Base-by-base conservation (phyloP, 2,888 invertebrate species). In the Andrena dorsata region DNA sequence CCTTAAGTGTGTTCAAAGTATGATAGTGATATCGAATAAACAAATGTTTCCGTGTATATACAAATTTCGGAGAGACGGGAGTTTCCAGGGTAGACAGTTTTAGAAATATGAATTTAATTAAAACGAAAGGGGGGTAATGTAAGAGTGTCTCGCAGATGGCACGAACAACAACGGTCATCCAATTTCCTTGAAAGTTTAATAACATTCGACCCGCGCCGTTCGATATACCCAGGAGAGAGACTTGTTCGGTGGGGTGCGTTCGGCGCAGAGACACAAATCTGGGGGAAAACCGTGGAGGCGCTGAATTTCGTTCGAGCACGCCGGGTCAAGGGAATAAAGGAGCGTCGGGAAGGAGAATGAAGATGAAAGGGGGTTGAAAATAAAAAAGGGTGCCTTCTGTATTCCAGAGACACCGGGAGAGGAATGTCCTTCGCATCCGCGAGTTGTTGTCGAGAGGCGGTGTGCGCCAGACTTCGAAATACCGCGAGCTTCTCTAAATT, bases 401-500 rank as follows among this genome's bases (percentile, higher is more conserved):
- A 35, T 71, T 71, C 51, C n/a, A 60, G 63, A 68, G 51, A 64
- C 74, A 70, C 78, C 66, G 74, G 58, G 47, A 35, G 30, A 78
- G 69, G 78, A 75, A 82, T 78, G 71, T 58, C 78, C 64, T 58
- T 75, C 66, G 68, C 66, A 56, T 78, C 56, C 47, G 47, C 47
- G 49, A 76, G 64, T 56, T 56, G 56, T 76, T 16, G 80, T 47
- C 41, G 49, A 41, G 53, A 16, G 26, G 64, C 56, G 23, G 66
- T 26, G 32, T 6, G 32, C 41, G 61, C 20, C 23, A 20, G 58
- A 71, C 69, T 66, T 78, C 64, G 83, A 74, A 83, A 83, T 82
- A 79, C 75, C 70, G 56, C 75, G 66, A 82, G 68, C 70, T 78
- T 78, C 82, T 66, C 74, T 58, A 68, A 83, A 78, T 78, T 72